These are phyloP conservation scores for Macroteleia sp. DNA, from an alignment of 2,888 invertebrate genomes.

Conservation along the genomic window DNA sequence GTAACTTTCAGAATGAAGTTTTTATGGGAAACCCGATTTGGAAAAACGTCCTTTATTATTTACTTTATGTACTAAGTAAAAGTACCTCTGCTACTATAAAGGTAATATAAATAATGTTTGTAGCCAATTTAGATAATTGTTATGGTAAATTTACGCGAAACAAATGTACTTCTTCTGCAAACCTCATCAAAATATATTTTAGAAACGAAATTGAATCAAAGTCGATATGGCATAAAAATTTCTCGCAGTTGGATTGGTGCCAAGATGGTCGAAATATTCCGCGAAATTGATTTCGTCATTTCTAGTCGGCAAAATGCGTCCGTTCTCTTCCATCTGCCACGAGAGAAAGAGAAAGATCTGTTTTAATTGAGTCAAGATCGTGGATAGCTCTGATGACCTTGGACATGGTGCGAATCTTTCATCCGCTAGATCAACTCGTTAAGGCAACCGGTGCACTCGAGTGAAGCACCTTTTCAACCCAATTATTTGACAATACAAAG, in stretches of 20 bases:
- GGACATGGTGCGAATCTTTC: neutral
- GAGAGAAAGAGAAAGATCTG: neutral
- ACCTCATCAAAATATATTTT: too few relatives aligned
- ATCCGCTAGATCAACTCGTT: slow-evolving; percentile 11
- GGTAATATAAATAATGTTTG: too few relatives aligned
- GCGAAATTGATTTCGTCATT: neutral
- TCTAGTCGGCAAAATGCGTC: neutral
- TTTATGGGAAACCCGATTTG: too few relatives aligned
- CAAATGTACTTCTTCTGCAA: neutral
- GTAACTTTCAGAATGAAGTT: too few relatives aligned
- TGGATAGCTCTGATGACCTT: neutral
- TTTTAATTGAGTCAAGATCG: neutral
- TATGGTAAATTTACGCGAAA: too few relatives aligned
- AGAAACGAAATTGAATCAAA: slow-evolving; percentile 1
- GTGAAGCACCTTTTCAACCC: neutral
- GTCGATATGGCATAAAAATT: neutral
- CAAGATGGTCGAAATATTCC: slow-evolving; percentile 5
- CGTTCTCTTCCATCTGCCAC: neutral
- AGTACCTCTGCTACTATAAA: too few relatives aligned
- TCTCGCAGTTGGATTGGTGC: neutral
- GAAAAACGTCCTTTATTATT: too few relatives aligned
- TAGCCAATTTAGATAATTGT: too few relatives aligned
- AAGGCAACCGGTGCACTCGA: slow-evolving; percentile 1
- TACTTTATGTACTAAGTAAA: too few relatives aligned
- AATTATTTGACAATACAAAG: slow-evolving; percentile 14